These are phyloP conservation scores for Eurypyga helias DNA, from an alignment of 2,113 vertebrate species.

Conservation along the genomic window DNA sequence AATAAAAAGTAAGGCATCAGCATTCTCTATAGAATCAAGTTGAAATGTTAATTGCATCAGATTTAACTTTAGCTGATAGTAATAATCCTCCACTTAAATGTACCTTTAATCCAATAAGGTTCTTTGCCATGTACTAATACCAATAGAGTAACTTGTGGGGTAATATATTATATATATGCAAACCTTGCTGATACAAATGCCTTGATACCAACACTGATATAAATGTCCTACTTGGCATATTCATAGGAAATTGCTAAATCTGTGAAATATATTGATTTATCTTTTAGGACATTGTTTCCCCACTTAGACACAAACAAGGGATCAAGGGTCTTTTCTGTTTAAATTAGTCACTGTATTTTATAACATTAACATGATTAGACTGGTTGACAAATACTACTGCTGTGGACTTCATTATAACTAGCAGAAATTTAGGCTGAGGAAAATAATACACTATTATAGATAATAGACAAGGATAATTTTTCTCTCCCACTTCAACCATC, in stretches of 20 bases:
- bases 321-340: slow-evolving; percentile 46
- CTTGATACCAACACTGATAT: not conserved
- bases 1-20: not conserved
- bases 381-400: not conserved
- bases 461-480: not conserved
- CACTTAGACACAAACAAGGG: not conserved
- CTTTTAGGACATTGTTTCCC: not conserved
- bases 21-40: not conserved
- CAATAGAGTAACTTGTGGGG: not conserved
- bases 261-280: not conserved
- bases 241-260: not conserved
- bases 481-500: not conserved
- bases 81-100: not conserved
- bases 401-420: not conserved
- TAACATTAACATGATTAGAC: slow-evolving; percentile 4
- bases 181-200: not conserved
- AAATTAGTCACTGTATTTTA: not conserved
- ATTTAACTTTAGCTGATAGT: not conserved
- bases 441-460: not conserved
- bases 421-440: not conserved
- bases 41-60: not conserved
- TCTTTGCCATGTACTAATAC: not conserved
- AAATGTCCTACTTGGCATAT: not conserved
- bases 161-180: not conserved
- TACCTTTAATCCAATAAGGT: not conserved